phyloP scores from a whole-genome alignment of 2,888 invertebrate species.

The Crocallis elinguaria region DNA sequence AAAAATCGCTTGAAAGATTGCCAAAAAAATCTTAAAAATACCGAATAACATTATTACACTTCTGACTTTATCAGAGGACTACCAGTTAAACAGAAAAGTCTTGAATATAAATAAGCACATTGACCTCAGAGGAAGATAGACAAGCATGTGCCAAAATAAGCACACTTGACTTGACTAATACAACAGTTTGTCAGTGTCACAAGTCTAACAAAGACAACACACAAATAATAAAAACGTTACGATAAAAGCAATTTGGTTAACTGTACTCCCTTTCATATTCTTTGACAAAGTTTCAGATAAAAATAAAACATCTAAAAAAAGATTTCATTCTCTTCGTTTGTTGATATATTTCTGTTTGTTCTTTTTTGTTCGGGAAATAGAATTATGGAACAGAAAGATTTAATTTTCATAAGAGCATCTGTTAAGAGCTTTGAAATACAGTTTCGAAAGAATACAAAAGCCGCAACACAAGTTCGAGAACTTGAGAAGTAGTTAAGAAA shows the following conservation, averaged over 20 bases:
- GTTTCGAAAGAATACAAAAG: conserved; percentile 33
- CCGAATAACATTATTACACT: conserved; percentile 15
- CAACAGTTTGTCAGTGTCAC: conserved; percentile 50
- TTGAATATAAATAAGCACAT: conserved; percentile 23
- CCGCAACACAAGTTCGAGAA: conserved; percentile 30
- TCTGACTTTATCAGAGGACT: conserved; percentile 11
- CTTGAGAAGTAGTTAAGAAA: conserved; percentile 33
- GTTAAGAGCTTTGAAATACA: conserved; percentile 27
- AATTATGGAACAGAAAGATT: conserved; percentile 43
- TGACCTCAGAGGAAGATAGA: conserved; percentile 20
- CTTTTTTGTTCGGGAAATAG: conserved; percentile 41
- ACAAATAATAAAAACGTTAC: conserved; percentile 52
- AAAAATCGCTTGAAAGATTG: no score
- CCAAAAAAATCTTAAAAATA: background rate
- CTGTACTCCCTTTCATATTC: conserved; percentile 53
- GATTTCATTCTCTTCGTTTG: conserved; percentile 39
- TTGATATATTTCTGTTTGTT: conserved; percentile 46
- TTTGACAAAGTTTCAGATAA: conserved; percentile 46
- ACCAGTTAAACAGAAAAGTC: conserved; percentile 8
- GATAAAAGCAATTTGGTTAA: conserved; percentile 59
- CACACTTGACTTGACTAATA: conserved; percentile 44
- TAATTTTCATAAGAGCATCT: conserved; percentile 33
- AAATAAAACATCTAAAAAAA: conserved; percentile 45
- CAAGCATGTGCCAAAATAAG: conserved; percentile 38
- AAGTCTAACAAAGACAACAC: conserved; percentile 42